These are phyloP conservation scores for Bombyx mandarina DNA, from an alignment of 1,140 invertebrate genomes.

Conservation along the genomic window DNA sequence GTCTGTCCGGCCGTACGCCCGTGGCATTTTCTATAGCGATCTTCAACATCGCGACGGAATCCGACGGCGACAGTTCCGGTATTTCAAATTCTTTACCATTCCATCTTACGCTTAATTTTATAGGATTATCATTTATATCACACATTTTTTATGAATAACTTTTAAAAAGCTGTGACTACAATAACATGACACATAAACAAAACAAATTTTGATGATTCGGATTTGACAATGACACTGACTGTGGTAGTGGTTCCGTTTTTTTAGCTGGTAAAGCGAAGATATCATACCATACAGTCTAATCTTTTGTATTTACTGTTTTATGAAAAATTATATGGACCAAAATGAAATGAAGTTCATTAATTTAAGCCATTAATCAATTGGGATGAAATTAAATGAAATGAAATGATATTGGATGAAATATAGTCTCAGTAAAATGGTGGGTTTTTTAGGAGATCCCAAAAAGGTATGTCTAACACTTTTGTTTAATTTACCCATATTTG, in stretches of 20 bases:
- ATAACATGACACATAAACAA: constrained; percentile 38
- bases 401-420: too few relatives aligned
- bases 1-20: constrained; percentile 87
- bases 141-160: constrained; percentile 46
- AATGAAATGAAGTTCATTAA: too few relatives aligned
- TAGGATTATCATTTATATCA: constrained; percentile 58
- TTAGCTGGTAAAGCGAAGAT: too few relatives aligned
- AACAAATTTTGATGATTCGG: constrained; percentile 27
- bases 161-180: constrained; percentile 17
- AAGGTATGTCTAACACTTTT: too few relatives aligned
- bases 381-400: too few relatives aligned
- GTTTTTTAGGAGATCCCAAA: too few relatives aligned
- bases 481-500: too few relatives aligned
- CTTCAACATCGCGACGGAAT: constrained; percentile 86
- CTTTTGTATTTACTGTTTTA: too few relatives aligned
- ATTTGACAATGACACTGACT: neutral
- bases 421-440: too few relatives aligned
- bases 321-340: too few relatives aligned
- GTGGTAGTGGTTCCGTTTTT: neutral
- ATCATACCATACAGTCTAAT: too few relatives aligned
- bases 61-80: constrained; percentile 75
- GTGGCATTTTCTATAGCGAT: constrained; percentile 84
- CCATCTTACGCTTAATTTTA: constrained; percentile 88
- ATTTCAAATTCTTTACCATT: constrained; percentile 89
- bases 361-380: too few relatives aligned